Conservation (phyloP, 1,140 invertebrate species). For the Magallana ariakensis region DNA sequence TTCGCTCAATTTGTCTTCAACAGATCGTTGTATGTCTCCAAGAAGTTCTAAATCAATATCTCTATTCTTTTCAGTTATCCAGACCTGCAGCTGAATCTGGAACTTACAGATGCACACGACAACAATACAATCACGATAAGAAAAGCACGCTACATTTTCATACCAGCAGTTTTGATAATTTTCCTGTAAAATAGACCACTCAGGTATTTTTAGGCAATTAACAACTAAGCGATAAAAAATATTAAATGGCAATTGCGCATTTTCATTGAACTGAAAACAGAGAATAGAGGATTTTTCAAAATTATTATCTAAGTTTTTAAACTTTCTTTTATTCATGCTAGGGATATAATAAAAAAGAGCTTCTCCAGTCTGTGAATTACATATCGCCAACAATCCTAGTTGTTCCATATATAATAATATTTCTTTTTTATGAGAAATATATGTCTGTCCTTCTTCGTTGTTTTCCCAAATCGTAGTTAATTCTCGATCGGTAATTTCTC, state of each 20-base stretch:
- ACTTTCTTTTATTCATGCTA: neutral
- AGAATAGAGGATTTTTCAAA: neutral
- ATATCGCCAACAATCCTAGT: neutral
- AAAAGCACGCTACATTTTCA: neutral
- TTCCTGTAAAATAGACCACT: neutral
- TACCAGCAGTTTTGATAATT: neutral
- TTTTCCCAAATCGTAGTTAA: neutral
- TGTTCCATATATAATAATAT: neutral
- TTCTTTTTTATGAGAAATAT: neutral
- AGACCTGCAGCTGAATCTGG: neutral
- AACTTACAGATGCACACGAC: neutral
- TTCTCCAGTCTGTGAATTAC: neutral
- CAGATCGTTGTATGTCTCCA: neutral
- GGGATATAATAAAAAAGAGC: neutral
- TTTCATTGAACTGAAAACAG: constrained; percentile 1
- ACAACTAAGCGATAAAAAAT: neutral
- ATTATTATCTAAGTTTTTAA: neutral
- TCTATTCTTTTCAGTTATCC: neutral
- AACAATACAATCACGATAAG: neutral
- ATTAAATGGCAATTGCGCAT: neutral
- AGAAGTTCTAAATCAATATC: neutral
- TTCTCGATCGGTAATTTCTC: neutral
- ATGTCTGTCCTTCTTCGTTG: neutral
- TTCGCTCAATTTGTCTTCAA: neutral
- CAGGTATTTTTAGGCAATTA: neutral